Base-by-base conservation (phyloP, 2,888 invertebrate genomes). In the Heliconius ethilla region DNA sequence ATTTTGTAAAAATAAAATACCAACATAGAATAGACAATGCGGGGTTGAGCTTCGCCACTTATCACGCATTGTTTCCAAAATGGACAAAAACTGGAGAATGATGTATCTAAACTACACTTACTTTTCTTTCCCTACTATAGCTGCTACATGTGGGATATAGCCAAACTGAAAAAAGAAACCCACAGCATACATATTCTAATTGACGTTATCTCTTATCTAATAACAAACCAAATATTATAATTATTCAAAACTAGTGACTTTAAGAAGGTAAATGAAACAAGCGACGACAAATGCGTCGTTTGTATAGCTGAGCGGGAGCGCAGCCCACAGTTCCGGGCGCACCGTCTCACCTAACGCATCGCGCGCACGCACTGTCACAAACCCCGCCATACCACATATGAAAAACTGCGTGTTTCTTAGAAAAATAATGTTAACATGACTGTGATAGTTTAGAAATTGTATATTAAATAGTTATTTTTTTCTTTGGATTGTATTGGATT, bases 381-480 rank as follows among this genome's bases (percentile, higher is more conserved):
- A 51, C 18, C 84, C 87, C 89, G 88, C 88, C 87, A 84, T 83
- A 33, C 11, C 40, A 9, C 40, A 84, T 83, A 7, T 15, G 22
- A 78, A 72, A 70, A 69, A 65, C 69, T 73, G 63, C 78, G 66
- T 74, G 78, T 81, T 76, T 80, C 77, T 70, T 27, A 18, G 75
- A 80, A 82, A 83, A 83, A 82, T 81, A 79, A 81, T 85, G 85
- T 81, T 83, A 87, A 84, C 83, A 87, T 89, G 86, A 82, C 81
- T 79, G 85, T 87, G 87, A 82, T 80, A 82, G 75, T 79, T 74
- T 83, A 75, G 82, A 62, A 59, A 75, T 45, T 75, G 67, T 55
- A 27, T 63, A 27, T 70, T 66, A 55, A 75, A 51, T 74, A 73
- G 62, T 40, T 63, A 27, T 67, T 77, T 51, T 72, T 77, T 79